Conservation (phyloP, 2,113 vertebrate genomes). For the Grallaria varia region DNA sequence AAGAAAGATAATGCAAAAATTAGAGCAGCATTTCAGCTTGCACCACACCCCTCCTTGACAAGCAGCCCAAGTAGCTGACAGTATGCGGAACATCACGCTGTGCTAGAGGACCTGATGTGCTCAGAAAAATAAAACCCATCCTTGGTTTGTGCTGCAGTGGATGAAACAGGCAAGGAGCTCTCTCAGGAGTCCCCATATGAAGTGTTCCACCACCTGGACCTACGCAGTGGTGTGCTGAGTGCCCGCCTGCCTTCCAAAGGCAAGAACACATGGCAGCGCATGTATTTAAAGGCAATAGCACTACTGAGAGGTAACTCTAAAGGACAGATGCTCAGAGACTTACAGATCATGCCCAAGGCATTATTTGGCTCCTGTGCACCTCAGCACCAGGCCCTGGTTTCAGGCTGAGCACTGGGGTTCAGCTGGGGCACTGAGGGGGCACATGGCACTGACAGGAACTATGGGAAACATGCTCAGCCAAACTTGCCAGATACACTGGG, state of each 20-base stretch:
- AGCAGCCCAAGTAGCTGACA: constrained; percentile 40
- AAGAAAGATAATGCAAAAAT: constrained; percentile 58
- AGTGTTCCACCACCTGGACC: neutral
- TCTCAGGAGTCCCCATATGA: neutral
- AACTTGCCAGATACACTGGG: neutral
- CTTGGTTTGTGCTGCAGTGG: neutral
- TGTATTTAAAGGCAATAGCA: neutral
- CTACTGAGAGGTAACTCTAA: neutral
- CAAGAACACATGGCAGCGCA: rapidly evolving
- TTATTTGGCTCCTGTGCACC: rapidly evolving
- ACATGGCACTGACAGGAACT: neutral
- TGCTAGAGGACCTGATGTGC: constrained; percentile 6
- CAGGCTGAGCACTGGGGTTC: neutral
- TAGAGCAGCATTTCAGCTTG: constrained; percentile 49
- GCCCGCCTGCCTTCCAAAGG: neutral
- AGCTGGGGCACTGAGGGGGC: rapidly evolving
- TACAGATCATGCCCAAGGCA: neutral
- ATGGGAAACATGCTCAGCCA: neutral
- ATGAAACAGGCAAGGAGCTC: neutral
- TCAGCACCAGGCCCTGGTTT: neutral
- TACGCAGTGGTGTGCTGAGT: rapidly evolving
- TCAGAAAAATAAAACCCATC: constrained; percentile 18
- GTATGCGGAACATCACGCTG: constrained; percentile 48
- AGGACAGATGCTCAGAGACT: neutral
- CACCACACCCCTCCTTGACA: constrained; percentile 34